These are phyloP conservation scores for Dasypogon diadema DNA, from an alignment of 2,888 invertebrate genomes.

Conservation along the genomic window DNA sequence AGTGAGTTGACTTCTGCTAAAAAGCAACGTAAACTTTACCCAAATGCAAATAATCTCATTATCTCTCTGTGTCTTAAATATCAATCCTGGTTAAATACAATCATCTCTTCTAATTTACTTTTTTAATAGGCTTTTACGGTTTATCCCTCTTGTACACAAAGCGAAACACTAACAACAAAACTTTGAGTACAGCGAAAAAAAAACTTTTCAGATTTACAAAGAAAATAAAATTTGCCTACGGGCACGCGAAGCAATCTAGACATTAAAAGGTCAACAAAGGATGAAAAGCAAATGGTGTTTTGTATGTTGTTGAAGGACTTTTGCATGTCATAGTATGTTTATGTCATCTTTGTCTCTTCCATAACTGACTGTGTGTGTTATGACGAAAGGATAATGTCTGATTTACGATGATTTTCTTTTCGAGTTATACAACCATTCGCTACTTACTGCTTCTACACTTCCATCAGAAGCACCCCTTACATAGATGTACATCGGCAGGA, in stretches of 20 bases:
- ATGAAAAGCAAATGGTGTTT: constrained; percentile 27
- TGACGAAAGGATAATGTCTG: constrained; percentile 36
- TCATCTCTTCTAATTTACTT: too few relatives aligned
- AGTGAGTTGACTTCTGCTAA: too few relatives aligned
- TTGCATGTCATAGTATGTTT: constrained; percentile 27
- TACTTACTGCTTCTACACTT: too few relatives aligned
- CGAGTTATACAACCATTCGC: not conserved
- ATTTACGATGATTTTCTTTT: constrained; percentile 31
- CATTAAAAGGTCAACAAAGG: constrained; percentile 30
- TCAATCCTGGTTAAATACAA: too few relatives aligned
- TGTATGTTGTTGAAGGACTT: constrained; percentile 14
- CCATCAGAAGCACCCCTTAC: too few relatives aligned
- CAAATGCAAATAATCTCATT: too few relatives aligned
- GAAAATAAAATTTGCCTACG: not conserved
- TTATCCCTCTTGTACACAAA: too few relatives aligned
- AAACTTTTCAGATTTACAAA: constrained; percentile 9
- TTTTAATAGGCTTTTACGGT: too few relatives aligned
- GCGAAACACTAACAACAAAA: not conserved
- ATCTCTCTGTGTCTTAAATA: too few relatives aligned
- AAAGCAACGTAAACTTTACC: too few relatives aligned
- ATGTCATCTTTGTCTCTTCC: not conserved
- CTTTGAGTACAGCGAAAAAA: not conserved
- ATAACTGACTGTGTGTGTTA: too few relatives aligned
- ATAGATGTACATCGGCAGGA: too few relatives aligned
- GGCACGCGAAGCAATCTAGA: constrained; percentile 20